These are phyloP conservation scores for Synaphobranchus kaupii DNA, from an alignment of 2,797 vertebrate genomes.

Conservation along the genomic window DNA sequence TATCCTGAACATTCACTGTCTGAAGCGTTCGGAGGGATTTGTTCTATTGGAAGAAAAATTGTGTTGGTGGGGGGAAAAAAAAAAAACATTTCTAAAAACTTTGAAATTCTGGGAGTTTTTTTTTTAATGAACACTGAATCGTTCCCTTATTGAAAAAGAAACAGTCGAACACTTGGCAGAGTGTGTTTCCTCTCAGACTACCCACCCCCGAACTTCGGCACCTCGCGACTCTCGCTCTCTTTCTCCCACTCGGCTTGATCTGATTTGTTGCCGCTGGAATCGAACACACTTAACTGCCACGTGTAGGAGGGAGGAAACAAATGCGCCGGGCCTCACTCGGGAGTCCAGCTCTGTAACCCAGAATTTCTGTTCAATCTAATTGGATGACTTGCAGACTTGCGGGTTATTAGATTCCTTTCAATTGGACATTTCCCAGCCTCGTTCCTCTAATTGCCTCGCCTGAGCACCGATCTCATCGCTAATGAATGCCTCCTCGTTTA, in stretches of 20 bases:
- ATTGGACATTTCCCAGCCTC: not conserved
- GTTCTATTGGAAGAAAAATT: not conserved
- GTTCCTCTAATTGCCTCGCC: not conserved
- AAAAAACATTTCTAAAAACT: not conserved
- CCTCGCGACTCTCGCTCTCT: conserved; percentile 40
- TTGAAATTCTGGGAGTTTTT: not conserved
- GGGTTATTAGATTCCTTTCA: conserved; percentile 56
- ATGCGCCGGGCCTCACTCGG: conserved; percentile 42
- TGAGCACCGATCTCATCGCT: not conserved
- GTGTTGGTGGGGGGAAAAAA: too few species aligned
- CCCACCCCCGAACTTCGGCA: conserved; percentile 47
- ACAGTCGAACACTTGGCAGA: conserved; percentile 53
- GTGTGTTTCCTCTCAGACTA: conserved; percentile 51
- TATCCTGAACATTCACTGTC: not conserved
- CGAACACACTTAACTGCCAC: conserved; percentile 69
- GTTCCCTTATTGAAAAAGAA: conserved; percentile 34
- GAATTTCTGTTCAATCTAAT: conserved; percentile 68
- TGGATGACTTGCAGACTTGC: conserved; percentile 64
- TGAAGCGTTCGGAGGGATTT: not conserved
- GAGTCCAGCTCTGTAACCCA: conserved; percentile 61
- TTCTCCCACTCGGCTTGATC: conserved; percentile 65
- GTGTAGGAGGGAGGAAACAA: conserved; percentile 47
- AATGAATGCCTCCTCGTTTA: not conserved
- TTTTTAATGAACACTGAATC: not conserved
- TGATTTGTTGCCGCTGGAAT: conserved; percentile 70